Percentiles rank a stretch among this genome's conserved stretches.
phyloP scores from a whole-genome alignment of 1,140 invertebrate genomes.

The Carcinoscorpius rotundicauda region DNA sequence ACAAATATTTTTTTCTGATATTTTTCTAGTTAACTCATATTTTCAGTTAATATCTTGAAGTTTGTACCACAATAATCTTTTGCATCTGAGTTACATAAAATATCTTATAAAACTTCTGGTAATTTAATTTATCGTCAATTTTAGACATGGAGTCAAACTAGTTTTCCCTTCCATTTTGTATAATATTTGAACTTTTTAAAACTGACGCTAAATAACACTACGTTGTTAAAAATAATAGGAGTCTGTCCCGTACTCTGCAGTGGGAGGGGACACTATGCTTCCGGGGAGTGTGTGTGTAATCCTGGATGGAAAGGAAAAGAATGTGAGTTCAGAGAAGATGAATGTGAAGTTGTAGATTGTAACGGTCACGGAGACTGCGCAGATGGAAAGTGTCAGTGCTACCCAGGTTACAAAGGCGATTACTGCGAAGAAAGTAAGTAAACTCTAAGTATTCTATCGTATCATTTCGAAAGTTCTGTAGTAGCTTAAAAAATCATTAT shows the following conservation, averaged over 20 bases:
- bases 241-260: constrained; percentile 94
- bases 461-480: no score
- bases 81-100: no score
- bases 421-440: constrained; percentile 68
- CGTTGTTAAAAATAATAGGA: constrained; percentile 36
- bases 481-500: no score
- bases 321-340: constrained; percentile 80
- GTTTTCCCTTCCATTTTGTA: constrained; percentile 10
- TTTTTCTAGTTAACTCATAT: no score
- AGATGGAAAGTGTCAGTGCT: constrained; percentile 75
- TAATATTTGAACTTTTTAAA: constrained; percentile 30
- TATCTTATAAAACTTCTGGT: no score
- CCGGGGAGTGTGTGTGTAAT: constrained; percentile 90
- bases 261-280: constrained; percentile 87
- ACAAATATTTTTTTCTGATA: no score
- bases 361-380: constrained; percentile 80
- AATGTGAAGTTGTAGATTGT: constrained; percentile 85
- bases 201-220: no score
- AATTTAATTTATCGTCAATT: no score
- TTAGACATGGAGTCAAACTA: no score
- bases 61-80: no score
- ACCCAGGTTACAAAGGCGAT: constrained; percentile 74
- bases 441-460: not conserved
- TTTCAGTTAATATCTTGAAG: no score
- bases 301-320: constrained; percentile 93